A percentile compares a stretch with the other conserved stretches of the same genome.
Conservation (phyloP, 1,140 invertebrate species). For the Ceratoteleas bidentatus region DNA sequence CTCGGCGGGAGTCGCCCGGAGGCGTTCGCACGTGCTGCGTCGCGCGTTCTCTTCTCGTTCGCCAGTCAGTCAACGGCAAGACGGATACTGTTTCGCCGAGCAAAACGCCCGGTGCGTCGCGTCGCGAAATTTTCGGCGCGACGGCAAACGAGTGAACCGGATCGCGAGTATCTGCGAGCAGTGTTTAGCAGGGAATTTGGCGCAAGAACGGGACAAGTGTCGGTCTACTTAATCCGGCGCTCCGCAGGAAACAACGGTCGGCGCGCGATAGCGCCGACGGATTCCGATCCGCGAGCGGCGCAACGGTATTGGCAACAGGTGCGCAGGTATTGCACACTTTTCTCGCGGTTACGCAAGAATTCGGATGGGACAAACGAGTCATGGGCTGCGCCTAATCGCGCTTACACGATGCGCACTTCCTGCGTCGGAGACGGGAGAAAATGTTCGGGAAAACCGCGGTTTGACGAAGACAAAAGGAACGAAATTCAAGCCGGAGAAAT, state of each 20-base stretch:
- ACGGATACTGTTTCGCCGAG: conserved; percentile 38
- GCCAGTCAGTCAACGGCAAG: conserved; percentile 43
- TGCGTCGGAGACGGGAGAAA: no score
- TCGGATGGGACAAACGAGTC: neutral
- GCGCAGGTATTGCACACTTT: conserved; percentile 18
- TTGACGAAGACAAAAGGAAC: no score
- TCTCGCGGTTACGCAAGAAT: conserved; percentile 24
- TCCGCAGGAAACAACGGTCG: conserved; percentile 26
- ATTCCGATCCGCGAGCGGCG: conserved; percentile 16
- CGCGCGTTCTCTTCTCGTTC: conserved; percentile 52
- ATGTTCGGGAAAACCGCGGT: no score
- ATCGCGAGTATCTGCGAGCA: no score
- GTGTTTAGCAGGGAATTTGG: no score
- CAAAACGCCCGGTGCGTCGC: conserved; percentile 9
- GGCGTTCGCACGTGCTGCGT: conserved; percentile 65
- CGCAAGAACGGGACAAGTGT: conserved; percentile 58
- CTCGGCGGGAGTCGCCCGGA: no score
- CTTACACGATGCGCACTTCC: no score
- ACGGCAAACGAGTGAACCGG: conserved; percentile 1
- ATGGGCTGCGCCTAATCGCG: no score
- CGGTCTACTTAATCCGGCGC: conserved; percentile 39
- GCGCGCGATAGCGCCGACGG: conserved; percentile 24
- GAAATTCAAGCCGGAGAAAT: no score
- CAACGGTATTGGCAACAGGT: conserved; percentile 48
- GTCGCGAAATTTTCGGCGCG: no score